Conservation (phyloP, 2,797 vertebrate species). For the Muraenolepis orangiensis region DNA sequence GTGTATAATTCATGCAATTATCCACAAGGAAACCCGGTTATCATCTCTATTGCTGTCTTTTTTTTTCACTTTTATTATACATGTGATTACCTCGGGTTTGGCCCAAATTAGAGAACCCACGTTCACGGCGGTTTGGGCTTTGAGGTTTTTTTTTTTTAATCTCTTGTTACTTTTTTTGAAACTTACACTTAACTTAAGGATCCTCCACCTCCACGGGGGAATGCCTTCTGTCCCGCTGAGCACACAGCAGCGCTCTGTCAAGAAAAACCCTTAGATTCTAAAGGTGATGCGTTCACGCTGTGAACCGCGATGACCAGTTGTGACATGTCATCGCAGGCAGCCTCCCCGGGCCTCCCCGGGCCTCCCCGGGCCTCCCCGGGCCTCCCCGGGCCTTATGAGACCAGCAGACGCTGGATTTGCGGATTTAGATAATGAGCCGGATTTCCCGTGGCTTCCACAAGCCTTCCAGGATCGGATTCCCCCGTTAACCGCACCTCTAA, state of each 20-base stretch:
- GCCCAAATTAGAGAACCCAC: not conserved
- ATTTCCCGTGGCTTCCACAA: conserved; percentile 20
- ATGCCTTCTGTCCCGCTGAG: not conserved
- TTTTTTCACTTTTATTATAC: conserved; percentile 2
- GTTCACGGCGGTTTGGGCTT: not conserved
- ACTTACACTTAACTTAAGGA: too few relatives aligned
- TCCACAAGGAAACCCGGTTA: not conserved
- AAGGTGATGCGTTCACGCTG: too few relatives aligned
- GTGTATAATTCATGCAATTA: not conserved
- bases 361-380: too few relatives aligned
- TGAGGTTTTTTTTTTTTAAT: not conserved
- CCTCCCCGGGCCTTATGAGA: not conserved
- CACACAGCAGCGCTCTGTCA: too few relatives aligned
- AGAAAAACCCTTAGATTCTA: not conserved
- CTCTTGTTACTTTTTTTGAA: not conserved
- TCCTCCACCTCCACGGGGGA: too few relatives aligned
- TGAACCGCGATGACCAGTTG: too few relatives aligned
- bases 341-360: too few relatives aligned
- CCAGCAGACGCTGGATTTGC: not conserved
- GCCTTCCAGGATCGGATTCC: conserved; percentile 24
- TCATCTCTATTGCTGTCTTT: not conserved
- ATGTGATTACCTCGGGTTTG: not conserved
- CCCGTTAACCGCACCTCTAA: conserved; percentile 9
- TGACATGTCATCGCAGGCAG: too few relatives aligned
- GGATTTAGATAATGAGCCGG: conserved; percentile 3